Evolutionary conservation across 2,797 vertebrate species (phyloP).

Genomic region (Halcyon chelicuti): DNA sequence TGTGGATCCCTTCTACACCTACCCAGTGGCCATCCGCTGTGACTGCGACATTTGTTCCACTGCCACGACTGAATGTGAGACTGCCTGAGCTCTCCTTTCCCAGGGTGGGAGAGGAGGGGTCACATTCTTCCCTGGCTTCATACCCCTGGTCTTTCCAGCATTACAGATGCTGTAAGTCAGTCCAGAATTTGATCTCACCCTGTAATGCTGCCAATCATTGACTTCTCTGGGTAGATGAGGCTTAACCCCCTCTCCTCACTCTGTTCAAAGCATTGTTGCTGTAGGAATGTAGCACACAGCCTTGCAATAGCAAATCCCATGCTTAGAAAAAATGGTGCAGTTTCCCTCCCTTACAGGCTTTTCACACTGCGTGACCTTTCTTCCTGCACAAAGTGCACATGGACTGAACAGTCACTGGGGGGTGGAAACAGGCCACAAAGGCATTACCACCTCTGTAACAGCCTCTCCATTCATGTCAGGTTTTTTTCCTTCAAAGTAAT

Average conservation of each 20-base stretch:
- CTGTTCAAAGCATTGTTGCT: neutral
- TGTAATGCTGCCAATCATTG: neutral
- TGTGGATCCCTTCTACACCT: constrained; percentile 88
- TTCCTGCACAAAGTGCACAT: neutral
- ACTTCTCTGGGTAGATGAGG: neutral
- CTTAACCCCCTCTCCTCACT: neutral
- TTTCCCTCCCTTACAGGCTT: neutral
- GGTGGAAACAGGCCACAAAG: neutral
- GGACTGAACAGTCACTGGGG: neutral
- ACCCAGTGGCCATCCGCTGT: constrained; percentile 88
- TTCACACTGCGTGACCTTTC: neutral
- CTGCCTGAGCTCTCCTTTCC: constrained; percentile 59
- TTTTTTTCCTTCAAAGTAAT: neutral
- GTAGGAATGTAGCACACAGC: neutral
- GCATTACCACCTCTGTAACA: neutral
- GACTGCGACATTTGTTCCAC: constrained; percentile 90
- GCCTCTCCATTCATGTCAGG: neutral
- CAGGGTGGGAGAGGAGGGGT: neutral
- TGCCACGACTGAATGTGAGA: constrained; percentile 89
- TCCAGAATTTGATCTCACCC: neutral
- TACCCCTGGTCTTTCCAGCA: neutral
- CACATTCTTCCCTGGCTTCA: neutral
- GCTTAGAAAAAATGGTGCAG: neutral
- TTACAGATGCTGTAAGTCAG: neutral
- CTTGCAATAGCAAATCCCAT: neutral